Conservation (phyloP, 2,888 invertebrate genomes). For the Aspidiotus rigidus region DNA sequence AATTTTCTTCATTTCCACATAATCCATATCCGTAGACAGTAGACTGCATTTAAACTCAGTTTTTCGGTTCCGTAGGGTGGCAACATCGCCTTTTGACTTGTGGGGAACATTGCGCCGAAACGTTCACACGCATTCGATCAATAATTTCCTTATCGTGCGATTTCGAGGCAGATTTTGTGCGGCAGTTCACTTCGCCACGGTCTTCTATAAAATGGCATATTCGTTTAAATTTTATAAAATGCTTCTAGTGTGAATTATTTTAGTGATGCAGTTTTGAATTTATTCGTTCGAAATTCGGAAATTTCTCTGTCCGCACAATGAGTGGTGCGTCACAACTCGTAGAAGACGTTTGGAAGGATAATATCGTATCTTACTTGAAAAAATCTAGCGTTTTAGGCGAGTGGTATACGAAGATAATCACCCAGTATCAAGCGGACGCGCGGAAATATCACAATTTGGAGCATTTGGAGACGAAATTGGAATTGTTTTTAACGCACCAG, state of each 20-base stretch:
- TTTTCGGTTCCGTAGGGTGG: background rate
- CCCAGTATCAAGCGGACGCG: slow-evolving; percentile 6
- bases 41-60: no score
- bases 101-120: background rate
- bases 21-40: no score
- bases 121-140: background rate
- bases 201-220: no score
- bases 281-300: no score
- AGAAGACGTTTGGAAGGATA: slow-evolving; percentile 21
- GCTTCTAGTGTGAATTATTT: no score
- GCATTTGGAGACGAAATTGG: slow-evolving; percentile 46
- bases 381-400: background rate
- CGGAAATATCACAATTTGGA: slow-evolving; percentile 46
- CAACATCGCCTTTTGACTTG: background rate
- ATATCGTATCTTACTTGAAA: background rate
- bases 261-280: no score
- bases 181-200: no score
- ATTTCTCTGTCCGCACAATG: no score
- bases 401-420: slow-evolving; percentile 24
- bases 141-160: slow-evolving; percentile 1
- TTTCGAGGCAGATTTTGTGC: background rate
- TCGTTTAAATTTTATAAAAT: no score
- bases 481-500: slow-evolving; percentile 45
- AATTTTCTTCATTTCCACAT: no score
- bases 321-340: background rate